phyloP scores from a whole-genome alignment of 2,888 invertebrate species.

The Lottia scabra region DNA sequence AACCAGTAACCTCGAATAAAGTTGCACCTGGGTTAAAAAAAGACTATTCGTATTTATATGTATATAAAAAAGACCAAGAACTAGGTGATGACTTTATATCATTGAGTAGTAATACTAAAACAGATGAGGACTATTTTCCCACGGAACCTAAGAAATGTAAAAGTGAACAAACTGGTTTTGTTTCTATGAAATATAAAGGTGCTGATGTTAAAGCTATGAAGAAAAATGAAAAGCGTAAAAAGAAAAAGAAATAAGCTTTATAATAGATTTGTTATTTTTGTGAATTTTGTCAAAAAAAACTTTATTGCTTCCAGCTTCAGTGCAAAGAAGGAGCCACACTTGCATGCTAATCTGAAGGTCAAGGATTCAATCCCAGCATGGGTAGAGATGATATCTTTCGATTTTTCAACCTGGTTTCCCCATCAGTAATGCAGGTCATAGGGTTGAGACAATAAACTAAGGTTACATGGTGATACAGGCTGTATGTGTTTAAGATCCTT shows the following conservation, averaged over 20 bases:
- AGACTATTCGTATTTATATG: conserved; percentile 30
- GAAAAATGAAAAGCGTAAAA: conserved; percentile 28
- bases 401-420: too few relatives aligned
- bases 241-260: conserved; percentile 21
- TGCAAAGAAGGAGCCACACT: too few relatives aligned
- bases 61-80: conserved; percentile 9
- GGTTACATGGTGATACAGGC: too few relatives aligned
- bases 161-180: conserved; percentile 10
- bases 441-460: too few relatives aligned
- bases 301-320: too few relatives aligned
- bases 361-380: too few relatives aligned
- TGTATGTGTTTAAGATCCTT: too few relatives aligned
- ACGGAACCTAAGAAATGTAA: not conserved
- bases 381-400: too few relatives aligned
- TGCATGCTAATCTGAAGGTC: too few relatives aligned
- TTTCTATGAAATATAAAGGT: conserved; percentile 23
- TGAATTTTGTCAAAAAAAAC: too few relatives aligned
- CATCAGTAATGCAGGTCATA: too few relatives aligned
- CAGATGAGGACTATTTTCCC: not conserved
- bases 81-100: conserved; percentile 26
- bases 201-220: conserved; percentile 24
- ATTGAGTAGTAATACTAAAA: not conserved
- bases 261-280: too few relatives aligned
- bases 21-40: conserved; percentile 11
- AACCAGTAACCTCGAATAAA: not conserved